phyloP scores from a whole-genome alignment of 2,797 vertebrate species.

The Austrolebias charrua region DNA sequence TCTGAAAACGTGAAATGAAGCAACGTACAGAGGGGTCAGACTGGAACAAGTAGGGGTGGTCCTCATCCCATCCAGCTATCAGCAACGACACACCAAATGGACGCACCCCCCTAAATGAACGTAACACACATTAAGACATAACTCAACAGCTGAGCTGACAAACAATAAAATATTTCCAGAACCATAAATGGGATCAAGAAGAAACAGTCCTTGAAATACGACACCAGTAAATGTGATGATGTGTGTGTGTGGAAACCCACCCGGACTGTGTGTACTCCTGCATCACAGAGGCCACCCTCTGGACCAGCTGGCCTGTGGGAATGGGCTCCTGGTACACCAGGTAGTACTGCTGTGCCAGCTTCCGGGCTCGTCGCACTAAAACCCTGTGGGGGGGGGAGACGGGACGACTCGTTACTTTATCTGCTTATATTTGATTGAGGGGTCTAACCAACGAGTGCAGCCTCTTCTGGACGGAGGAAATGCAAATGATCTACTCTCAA shows the following conservation, averaged over 20 bases:
- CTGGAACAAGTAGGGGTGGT: slow-evolving; percentile 95
- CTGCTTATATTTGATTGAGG: not conserved
- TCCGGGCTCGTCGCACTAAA: slow-evolving; percentile 93
- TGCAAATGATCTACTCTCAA: not conserved
- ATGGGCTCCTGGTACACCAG: slow-evolving; percentile 98
- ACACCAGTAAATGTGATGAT: not conserved
- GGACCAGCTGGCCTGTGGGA: slow-evolving; percentile 96
- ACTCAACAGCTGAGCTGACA: not conserved
- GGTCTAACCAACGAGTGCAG: not conserved
- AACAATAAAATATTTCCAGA: not conserved
- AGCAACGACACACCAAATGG: slow-evolving; percentile 97
- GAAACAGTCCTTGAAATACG: too few relatives aligned
- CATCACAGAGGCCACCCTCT: slow-evolving; percentile 98
- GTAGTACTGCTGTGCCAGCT: slow-evolving; percentile 96
- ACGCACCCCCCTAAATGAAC: slow-evolving; percentile 87
- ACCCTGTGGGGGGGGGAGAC: slow-evolving; percentile 80
- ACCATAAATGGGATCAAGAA: not conserved
- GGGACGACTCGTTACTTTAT: not conserved
- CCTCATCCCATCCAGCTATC: slow-evolving; percentile 99
- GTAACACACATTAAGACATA: not conserved
- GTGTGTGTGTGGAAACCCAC: slow-evolving; percentile 70
- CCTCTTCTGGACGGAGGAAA: not conserved
- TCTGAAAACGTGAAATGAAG: not conserved
- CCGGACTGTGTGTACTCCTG: slow-evolving; percentile 99
- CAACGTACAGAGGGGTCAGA: slow-evolving; percentile 95